Percentiles rank a stretch among this genome's conserved stretches.
These are phyloP conservation scores for Spondyliosoma cantharus DNA, from an alignment of 2,797 vertebrate species.

Conservation along the genomic window DNA sequence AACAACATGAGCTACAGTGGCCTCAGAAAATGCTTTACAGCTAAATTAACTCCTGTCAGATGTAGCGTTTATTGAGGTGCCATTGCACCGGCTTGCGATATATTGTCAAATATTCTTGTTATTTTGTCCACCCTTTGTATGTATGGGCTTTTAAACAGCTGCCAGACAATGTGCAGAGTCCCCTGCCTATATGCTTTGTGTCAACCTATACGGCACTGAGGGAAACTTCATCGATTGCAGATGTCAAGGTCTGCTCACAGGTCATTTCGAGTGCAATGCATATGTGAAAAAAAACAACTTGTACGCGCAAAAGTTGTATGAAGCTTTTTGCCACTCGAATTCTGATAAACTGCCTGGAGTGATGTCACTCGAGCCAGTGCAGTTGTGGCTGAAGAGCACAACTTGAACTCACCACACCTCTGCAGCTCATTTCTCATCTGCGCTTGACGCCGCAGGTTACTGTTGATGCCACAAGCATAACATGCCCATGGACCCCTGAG, in stretches of 20 bases:
- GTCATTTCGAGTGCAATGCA: not conserved
- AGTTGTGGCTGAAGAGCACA: not conserved
- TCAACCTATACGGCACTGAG: not conserved
- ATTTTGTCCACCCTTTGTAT: slow-evolving; percentile 4
- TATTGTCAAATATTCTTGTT: not conserved
- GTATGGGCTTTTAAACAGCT: slow-evolving; percentile 9
- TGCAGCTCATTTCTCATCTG: not conserved
- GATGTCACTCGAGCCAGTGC: not conserved
- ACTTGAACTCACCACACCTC: not conserved
- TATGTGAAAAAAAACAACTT: not conserved
- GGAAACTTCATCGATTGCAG: not conserved
- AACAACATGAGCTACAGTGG: slow-evolving; percentile 3
- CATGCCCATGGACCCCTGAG: no score
- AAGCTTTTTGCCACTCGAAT: not conserved
- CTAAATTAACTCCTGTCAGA: not conserved
- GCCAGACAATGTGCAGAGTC: not conserved
- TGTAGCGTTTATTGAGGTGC: not conserved
- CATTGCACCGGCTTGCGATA: not conserved
- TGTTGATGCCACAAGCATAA: no score
- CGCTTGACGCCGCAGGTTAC: no score
- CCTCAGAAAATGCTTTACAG: not conserved
- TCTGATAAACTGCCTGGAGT: not conserved
- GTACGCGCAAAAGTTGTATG: not conserved
- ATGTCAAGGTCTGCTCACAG: not conserved
- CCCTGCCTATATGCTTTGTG: not conserved